Conservation (phyloP, 2,113 vertebrate genomes). For the Neomonachus schauinslandi region DNA sequence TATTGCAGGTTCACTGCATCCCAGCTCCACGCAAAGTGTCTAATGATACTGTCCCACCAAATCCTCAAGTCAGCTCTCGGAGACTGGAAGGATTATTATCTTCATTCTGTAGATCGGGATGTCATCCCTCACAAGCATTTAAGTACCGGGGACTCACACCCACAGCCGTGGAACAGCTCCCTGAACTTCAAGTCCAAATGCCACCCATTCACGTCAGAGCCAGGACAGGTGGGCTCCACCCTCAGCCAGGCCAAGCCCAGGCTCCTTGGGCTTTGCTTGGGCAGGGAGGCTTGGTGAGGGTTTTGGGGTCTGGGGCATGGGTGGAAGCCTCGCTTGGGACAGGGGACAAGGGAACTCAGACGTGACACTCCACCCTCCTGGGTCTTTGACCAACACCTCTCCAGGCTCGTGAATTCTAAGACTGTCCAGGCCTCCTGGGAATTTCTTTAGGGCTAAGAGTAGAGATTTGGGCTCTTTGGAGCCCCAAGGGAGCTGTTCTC, state of each 20-base stretch:
- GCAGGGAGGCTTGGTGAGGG: neutral
- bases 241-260: too few species aligned
- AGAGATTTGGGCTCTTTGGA: neutral
- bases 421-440: neutral
- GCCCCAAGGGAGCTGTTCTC: neutral
- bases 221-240: too few species aligned
- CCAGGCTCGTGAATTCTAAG: neutral
- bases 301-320: neutral
- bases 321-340: neutral
- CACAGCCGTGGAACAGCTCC: neutral
- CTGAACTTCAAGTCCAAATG: neutral
- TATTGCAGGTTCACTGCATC: neutral
- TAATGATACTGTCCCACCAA: neutral
- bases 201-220: neutral
- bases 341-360: neutral
- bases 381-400: neutral
- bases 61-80: neutral
- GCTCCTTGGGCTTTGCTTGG: neutral
- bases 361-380: rapidly evolving
- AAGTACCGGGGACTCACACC: neutral
- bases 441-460: neutral
- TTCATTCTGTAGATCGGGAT: neutral
- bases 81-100: rapidly evolving
- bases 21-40: neutral
- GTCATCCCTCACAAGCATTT: neutral